These are phyloP conservation scores for Agrotis puta DNA, from an alignment of 2,888 invertebrate genomes.

Conservation along the genomic window DNA sequence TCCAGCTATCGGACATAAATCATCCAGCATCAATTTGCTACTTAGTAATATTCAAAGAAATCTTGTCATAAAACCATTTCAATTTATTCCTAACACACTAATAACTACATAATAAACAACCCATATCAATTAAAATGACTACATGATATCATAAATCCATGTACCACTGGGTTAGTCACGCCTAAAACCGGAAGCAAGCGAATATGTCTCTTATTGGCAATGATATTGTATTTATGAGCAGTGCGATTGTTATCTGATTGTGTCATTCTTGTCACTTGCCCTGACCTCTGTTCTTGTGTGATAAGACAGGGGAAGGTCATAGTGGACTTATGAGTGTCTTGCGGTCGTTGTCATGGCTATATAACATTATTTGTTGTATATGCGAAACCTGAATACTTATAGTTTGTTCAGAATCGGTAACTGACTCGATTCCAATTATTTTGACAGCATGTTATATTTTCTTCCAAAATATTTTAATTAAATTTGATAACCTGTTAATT, in stretches of 20 bases:
- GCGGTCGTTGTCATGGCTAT: not conserved
- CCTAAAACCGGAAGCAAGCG: conserved; percentile 44
- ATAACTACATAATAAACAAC: conserved; percentile 1
- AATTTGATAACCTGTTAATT: no score
- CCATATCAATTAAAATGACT: conserved; percentile 47
- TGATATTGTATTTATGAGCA: conserved; percentile 56
- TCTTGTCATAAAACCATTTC: not conserved
- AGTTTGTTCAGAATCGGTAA: no score
- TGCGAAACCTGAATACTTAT: no score
- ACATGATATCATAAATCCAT: conserved; percentile 50
- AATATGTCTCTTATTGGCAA: conserved; percentile 52
- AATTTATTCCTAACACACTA: conserved; percentile 1
- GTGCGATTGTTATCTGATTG: conserved; percentile 53
- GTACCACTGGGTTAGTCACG: conserved; percentile 47
- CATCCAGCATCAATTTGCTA: no score
- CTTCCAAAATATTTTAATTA: no score
- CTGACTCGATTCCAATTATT: no score
- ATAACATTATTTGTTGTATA: no score
- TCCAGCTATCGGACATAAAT: no score
- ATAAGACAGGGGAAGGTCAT: conserved; percentile 40
- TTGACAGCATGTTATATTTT: no score
- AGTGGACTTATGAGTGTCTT: conserved; percentile 14
- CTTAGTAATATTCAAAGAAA: not conserved
- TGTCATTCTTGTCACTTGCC: conserved; percentile 25
- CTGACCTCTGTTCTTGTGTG: conserved; percentile 50